These are phyloP conservation scores for Onychomys arenicola DNA, from an alignment of 2,797 vertebrate species.

Conservation along the genomic window DNA sequence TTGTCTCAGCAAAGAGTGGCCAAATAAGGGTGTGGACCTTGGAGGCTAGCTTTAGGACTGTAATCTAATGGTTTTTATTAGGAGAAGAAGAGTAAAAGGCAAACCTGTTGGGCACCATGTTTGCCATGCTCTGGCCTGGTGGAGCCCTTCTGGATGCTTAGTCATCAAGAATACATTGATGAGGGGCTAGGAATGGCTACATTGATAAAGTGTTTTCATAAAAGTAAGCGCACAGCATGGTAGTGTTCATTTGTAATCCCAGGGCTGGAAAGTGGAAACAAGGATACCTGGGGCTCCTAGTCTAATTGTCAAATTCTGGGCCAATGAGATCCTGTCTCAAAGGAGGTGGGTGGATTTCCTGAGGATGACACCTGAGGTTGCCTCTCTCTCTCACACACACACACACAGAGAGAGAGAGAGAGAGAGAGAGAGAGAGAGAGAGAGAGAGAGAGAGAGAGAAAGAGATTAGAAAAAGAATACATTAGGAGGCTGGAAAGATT, in stretches of 20 bases:
- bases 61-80: neutral
- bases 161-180: conserved; percentile 22
- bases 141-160: neutral
- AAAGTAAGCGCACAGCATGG: neutral
- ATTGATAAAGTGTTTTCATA: neutral
- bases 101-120: neutral
- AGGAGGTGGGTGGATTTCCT: neutral
- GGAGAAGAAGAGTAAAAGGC: neutral
- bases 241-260: neutral
- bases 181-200: neutral
- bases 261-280: neutral
- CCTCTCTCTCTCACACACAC: neutral
- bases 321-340: neutral
- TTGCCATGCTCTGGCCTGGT: neutral
- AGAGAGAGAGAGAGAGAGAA: neutral
- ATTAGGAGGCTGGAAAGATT: no score
- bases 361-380: neutral
- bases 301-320: neutral
- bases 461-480: neutral
- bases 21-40: neutral
- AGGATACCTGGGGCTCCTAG: neutral
- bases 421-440: neutral
- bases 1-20: neutral
- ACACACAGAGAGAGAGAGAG: neutral
- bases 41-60: neutral